Evolutionary conservation across 2,797 vertebrate genomes (phyloP).

Genomic region (Thamnophis elegans): DNA sequence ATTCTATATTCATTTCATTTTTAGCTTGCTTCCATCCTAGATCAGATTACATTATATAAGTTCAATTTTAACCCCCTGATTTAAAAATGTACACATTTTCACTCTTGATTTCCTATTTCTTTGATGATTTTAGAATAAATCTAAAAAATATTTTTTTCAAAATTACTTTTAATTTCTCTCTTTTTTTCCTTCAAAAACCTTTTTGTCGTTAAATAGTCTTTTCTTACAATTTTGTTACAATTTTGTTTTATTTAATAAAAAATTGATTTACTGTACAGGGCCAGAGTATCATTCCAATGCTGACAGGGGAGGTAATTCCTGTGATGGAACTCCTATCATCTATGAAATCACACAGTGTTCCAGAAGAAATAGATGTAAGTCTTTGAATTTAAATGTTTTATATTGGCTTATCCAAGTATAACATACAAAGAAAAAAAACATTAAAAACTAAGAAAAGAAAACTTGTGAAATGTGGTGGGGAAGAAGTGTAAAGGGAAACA

Average conservation of each 20-base stretch:
- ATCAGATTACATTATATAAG: not conserved
- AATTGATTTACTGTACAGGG: conserved; percentile 75
- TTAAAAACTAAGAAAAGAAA: no score
- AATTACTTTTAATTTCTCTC: not conserved
- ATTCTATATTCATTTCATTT: rapidly evolving
- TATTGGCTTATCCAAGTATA: no score
- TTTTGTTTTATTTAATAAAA: conserved; percentile 24
- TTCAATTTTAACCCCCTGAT: not conserved
- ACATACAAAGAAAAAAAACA: no score
- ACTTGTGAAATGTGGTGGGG: no score
- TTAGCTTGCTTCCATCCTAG: not conserved
- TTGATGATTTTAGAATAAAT: not conserved
- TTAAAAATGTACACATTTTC: not conserved
- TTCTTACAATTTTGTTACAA: conserved; percentile 12
- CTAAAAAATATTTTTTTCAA: not conserved
- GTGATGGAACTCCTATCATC: conserved; percentile 96
- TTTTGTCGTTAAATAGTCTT: conserved; percentile 10
- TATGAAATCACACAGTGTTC: conserved; percentile 95
- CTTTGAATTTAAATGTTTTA: not conserved
- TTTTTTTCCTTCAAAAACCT: not conserved
- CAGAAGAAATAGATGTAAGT: conserved; percentile 92
- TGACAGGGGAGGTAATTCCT: conserved; percentile 91
- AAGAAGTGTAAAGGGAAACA: no score
- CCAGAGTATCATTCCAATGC: conserved; percentile 92
- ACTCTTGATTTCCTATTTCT: not conserved